A percentile compares a stretch with the other conserved stretches of the same genome.
Conservation (phyloP, 2,888 invertebrate species). For the Mesorhabditis spiculigera region DNA sequence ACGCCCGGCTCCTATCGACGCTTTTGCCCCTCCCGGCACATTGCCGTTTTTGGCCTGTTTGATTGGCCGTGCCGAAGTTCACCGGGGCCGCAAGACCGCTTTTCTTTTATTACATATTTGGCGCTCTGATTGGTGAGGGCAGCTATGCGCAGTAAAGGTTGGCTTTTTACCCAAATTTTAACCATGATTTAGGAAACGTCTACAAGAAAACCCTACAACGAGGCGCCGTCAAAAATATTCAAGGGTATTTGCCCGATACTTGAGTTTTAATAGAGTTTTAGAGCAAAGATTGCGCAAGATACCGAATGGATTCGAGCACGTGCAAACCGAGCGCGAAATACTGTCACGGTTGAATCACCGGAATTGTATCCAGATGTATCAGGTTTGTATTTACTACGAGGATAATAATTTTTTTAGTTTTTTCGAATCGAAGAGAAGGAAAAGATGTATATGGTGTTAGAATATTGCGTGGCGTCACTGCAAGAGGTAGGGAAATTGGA, state of each 20-base stretch:
- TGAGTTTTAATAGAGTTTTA: conserved; percentile 75
- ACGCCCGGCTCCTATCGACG: no score
- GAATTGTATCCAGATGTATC: conserved; percentile 81
- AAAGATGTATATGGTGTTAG: conserved; percentile 95
- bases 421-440: conserved; percentile 91
- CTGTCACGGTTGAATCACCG: conserved; percentile 81
- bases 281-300: conserved; percentile 28
- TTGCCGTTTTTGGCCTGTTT: no score
- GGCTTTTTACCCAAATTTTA: no score
- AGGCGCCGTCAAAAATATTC: conserved; percentile 90
- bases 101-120: no score
- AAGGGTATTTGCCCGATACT: conserved; percentile 76
- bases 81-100: no score
- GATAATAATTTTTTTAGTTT: conserved; percentile 62
- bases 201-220: conserved; percentile 62
- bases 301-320: conserved; percentile 54
- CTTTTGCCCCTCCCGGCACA: no score
- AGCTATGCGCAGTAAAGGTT: conserved; percentile 99
- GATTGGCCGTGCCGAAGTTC: no score
- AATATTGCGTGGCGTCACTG: conserved; percentile 84
- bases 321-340: conserved; percentile 77
- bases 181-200: conserved; percentile 35
- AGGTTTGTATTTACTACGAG: conserved; percentile 15
- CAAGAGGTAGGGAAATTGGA: conserved; percentile 64
- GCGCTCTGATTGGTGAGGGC: conserved; percentile 91